phyloP scores from a whole-genome alignment of 23 tunicate species.

The Oikopleura vanhoeffeni region DNA sequence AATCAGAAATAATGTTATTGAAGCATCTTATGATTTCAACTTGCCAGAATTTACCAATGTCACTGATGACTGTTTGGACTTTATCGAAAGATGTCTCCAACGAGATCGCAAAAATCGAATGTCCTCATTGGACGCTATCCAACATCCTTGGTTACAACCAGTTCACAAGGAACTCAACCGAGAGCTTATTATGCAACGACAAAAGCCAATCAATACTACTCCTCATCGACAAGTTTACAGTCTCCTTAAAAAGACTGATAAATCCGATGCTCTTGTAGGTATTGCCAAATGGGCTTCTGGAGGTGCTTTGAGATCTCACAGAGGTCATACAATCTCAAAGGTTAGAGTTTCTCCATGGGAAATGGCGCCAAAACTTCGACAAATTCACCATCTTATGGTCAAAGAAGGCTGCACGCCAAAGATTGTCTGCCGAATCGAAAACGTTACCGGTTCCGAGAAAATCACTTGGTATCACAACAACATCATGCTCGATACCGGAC shows the following conservation, averaged over 20 bases:
- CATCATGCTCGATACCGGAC: background rate
- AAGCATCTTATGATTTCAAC: background rate
- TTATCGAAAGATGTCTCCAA: background rate
- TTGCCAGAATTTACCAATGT: background rate
- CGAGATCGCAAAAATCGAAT: slow-evolving; percentile 26
- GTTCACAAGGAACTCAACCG: slow-evolving; percentile 45
- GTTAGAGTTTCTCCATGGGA: slow-evolving; percentile 45
- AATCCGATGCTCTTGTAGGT: slow-evolving; percentile 44
- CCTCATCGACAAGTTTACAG: slow-evolving; percentile 59
- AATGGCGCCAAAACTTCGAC: slow-evolving; percentile 51
- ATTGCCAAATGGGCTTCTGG: slow-evolving; percentile 36
- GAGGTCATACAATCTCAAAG: slow-evolving; percentile 64
- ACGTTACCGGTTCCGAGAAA: slow-evolving; percentile 31
- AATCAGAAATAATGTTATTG: background rate
- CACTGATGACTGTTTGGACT: background rate
- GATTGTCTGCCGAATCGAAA: slow-evolving; percentile 35
- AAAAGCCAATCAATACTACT: slow-evolving; percentile 43
- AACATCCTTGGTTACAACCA: slow-evolving; percentile 79
- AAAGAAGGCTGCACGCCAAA: slow-evolving; percentile 67
- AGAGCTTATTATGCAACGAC: slow-evolving; percentile 43
- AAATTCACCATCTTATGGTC: slow-evolving; percentile 69
- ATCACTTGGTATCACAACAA: slow-evolving; percentile 50
- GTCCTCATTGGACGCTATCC: slow-evolving; percentile 64
- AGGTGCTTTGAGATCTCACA: slow-evolving; percentile 54
- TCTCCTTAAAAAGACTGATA: slow-evolving; percentile 33